A percentile compares a stretch with the other conserved stretches of the same genome.
Evolutionary conservation across 2,797 vertebrate species (phyloP).

Genomic region (Apodemus agrarius): DNA sequence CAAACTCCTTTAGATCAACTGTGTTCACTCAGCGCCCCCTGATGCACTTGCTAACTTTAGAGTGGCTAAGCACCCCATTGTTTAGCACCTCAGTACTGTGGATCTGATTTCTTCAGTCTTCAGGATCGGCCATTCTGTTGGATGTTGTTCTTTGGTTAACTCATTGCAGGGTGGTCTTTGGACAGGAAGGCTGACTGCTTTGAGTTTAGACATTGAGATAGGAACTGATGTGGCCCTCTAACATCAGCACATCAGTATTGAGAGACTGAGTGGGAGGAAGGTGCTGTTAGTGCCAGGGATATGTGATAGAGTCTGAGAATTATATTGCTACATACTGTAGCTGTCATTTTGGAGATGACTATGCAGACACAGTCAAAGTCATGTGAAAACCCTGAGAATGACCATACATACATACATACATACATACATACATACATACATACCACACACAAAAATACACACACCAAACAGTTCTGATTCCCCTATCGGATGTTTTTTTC

Average conservation of each 20-base stretch:
- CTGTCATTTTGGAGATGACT: background rate
- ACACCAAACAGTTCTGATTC: background rate
- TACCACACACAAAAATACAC: background rate
- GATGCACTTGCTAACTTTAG: too few relatives aligned
- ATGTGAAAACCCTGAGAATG: background rate
- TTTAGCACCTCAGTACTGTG: background rate
- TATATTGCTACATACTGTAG: background rate
- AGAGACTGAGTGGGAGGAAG: background rate
- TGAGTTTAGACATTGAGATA: background rate
- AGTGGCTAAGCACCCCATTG: background rate
- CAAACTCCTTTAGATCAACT: background rate
- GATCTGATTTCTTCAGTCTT: background rate
- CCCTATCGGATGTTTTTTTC: background rate
- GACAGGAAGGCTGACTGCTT: background rate
- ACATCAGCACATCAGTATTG: background rate
- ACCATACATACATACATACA: background rate
- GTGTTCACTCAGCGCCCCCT: background rate
- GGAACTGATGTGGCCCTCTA: background rate
- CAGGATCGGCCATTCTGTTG: background rate
- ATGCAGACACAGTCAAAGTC: background rate
- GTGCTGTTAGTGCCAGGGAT: background rate
- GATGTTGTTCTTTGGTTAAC: background rate
- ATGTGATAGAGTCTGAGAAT: background rate
- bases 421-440: background rate
- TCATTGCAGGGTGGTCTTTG: background rate